phyloP scores from a whole-genome alignment of 1,140 invertebrate species.

The Aricia agestis region DNA sequence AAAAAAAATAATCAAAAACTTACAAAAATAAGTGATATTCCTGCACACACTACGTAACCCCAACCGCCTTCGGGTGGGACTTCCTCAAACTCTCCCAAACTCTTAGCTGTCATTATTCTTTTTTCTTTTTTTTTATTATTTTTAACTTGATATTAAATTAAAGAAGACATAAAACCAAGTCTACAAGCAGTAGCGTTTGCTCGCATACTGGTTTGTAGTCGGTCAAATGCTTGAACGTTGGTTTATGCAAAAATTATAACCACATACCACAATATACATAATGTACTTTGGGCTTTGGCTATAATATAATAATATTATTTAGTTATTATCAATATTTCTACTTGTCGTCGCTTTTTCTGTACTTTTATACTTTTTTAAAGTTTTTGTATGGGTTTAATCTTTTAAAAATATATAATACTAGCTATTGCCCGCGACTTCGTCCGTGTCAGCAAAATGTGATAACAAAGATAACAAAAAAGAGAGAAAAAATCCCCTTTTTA shows the following conservation, averaged over 20 bases:
- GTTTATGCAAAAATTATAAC: background rate
- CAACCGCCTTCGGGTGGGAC: slow-evolving; percentile 81
- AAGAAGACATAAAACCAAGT: background rate
- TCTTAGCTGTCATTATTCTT: background rate
- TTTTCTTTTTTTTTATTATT: background rate
- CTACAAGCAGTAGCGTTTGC: background rate
- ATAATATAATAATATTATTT: too few relatives aligned
- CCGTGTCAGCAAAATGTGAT: too few relatives aligned
- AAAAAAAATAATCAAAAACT: slow-evolving; percentile 48
- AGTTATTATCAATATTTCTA: background rate
- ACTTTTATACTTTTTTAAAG: too few relatives aligned
- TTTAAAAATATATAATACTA: too few relatives aligned
- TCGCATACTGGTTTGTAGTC: background rate
- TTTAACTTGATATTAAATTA: too few relatives aligned
- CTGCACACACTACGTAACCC: slow-evolving; percentile 80
- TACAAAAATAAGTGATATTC: slow-evolving; percentile 79
- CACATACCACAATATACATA: background rate
- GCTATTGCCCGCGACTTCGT: too few relatives aligned
- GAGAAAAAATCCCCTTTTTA: too few relatives aligned
- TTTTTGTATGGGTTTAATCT: too few relatives aligned
- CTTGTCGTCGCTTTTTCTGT: background rate
- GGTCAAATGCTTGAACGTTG: too few relatives aligned
- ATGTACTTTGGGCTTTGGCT: background rate
- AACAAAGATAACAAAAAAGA: too few relatives aligned
- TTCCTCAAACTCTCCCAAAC: slow-evolving; percentile 30